Evolutionary conservation across 2,113 vertebrate species (phyloP).

Genomic region (Murina feae): DNA sequence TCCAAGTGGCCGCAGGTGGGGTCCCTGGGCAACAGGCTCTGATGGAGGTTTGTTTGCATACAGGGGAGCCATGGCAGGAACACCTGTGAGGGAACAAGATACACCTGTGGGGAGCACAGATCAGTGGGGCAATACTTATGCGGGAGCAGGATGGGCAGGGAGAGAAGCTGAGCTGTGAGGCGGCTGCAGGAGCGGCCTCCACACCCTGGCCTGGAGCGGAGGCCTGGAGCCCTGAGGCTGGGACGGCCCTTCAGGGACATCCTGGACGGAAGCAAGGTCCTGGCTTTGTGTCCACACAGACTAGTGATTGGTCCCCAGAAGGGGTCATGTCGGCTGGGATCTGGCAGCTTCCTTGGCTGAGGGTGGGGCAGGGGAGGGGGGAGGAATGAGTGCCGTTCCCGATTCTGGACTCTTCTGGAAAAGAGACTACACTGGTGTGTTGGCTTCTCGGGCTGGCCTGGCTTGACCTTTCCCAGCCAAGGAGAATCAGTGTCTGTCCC

Average conservation of each 20-base stretch:
- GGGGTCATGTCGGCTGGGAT: not conserved
- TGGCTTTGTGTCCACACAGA: not conserved
- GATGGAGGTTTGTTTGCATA: not conserved
- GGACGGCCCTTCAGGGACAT: rapidly evolving
- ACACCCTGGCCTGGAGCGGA: not conserved
- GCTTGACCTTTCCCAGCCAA: not conserved
- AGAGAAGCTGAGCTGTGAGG: not conserved
- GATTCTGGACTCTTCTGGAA: not conserved
- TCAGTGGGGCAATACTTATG: no score
- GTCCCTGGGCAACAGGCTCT: not conserved
- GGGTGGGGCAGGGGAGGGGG: not conserved
- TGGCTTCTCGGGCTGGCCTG: not conserved
- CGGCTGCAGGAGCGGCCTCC: rapidly evolving
- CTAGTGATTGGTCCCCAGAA: not conserved
- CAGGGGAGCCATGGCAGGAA: not conserved
- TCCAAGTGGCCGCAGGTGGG: not conserved
- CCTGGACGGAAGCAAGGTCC: not conserved
- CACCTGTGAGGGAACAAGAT: no score
- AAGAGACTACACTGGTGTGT: not conserved
- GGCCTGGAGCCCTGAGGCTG: not conserved
- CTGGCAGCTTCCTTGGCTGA: not conserved
- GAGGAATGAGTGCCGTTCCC: not conserved
- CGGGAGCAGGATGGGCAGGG: rapidly evolving
- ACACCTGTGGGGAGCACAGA: not conserved
- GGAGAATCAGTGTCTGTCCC: not conserved